These are phyloP conservation scores for Lithobates pipiens DNA, from an alignment of 2,797 vertebrate genomes.

Conservation along the genomic window DNA sequence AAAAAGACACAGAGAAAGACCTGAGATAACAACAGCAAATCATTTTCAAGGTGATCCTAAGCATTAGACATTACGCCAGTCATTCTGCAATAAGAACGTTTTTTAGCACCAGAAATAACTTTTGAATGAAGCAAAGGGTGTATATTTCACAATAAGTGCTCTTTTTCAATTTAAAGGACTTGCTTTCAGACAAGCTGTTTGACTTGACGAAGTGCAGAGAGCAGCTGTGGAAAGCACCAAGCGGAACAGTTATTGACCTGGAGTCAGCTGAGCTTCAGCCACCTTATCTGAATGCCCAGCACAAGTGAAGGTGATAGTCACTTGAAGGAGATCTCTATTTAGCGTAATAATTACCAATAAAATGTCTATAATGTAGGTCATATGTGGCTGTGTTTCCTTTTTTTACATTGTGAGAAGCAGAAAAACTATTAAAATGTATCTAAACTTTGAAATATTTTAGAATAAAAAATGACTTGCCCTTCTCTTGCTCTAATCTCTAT, in stretches of 20 bases:
- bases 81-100: not conserved
- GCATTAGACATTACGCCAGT: not conserved
- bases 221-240: slow-evolving; percentile 9
- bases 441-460: no score
- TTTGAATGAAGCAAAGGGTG: not conserved
- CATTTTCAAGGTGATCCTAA: not conserved
- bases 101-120: not conserved
- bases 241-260: slow-evolving; percentile 21
- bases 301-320: slow-evolving; percentile 12
- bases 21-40: not conserved
- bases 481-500: no score
- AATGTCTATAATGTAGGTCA: not conserved
- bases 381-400: no score
- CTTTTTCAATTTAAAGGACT: slow-evolving; percentile 15
- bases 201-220: slow-evolving; percentile 11
- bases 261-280: not conserved
- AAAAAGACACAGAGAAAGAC: not conserved
- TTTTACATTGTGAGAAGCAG: no score
- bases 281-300: not conserved
- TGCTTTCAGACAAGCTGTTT: slow-evolving; percentile 19
- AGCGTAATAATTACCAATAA: not conserved
- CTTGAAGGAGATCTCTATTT: not conserved
- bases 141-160: not conserved
- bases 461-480: no score
- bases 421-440: no score